A percentile compares a stretch with the other conserved stretches of the same genome.
These are phyloP conservation scores for Orientallactaga sibirica DNA, from an alignment of 2,797 vertebrate species.

Conservation along the genomic window DNA sequence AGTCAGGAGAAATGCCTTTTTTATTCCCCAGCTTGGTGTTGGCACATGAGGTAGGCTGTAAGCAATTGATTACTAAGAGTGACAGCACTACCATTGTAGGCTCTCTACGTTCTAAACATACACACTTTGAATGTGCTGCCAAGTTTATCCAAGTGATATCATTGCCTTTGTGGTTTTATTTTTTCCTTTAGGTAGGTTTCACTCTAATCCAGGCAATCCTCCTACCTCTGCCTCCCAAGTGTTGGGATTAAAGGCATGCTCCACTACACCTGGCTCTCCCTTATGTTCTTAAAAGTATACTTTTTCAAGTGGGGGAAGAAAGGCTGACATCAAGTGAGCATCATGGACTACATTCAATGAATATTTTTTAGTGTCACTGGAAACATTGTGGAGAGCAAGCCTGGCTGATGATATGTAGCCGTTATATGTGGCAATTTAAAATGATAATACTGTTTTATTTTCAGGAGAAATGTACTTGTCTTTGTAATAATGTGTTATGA, in stretches of 20 bases:
- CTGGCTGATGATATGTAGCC: background rate
- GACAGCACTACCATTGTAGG: background rate
- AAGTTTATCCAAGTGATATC: background rate
- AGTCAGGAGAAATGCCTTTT: background rate
- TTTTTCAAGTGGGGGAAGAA: background rate
- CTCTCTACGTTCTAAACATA: background rate
- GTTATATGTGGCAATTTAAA: background rate
- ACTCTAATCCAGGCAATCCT: too few relatives aligned
- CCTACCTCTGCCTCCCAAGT: too few relatives aligned
- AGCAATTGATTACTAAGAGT: background rate
- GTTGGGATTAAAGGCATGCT: too few relatives aligned
- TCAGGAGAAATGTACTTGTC: conserved; percentile 5
- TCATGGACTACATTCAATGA: background rate
- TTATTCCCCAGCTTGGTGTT: background rate
- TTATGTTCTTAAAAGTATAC: background rate
- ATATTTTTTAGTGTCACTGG: background rate
- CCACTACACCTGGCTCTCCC: too few relatives aligned
- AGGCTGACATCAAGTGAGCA: background rate
- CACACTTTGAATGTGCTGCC: background rate
- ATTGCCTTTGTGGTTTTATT: background rate
- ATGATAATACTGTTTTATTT: background rate
- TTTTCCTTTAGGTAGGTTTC: too few relatives aligned
- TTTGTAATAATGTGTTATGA: background rate
- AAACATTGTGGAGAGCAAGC: background rate
- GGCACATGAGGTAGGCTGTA: background rate